Conservation (phyloP, 1,140 invertebrate species). For the Dryas iulia region DNA sequence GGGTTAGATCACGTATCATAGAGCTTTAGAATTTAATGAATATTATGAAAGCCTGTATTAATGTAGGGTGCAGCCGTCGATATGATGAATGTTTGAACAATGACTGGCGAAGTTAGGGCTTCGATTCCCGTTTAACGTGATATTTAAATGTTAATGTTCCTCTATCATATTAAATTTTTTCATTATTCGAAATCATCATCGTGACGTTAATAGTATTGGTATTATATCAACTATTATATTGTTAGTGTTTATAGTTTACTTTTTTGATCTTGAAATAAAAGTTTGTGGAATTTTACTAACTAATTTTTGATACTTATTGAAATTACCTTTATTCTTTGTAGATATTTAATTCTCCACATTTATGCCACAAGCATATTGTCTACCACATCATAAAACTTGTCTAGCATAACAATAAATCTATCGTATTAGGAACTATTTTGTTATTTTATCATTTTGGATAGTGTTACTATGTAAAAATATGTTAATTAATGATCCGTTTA, state of each 20-base stretch:
- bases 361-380: background rate
- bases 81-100: constrained; percentile 66
- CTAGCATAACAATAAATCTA: background rate
- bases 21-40: constrained; percentile 72
- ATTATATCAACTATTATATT: background rate
- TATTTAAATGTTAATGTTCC: constrained; percentile 41
- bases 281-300: too few species aligned
- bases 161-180: background rate
- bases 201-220: background rate
- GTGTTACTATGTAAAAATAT: background rate
- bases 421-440: background rate
- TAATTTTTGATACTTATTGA: too few species aligned
- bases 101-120: constrained; percentile 60
- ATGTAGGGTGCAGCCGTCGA: constrained; percentile 65
- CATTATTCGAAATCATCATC: background rate
- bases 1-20: constrained; percentile 52
- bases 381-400: background rate
- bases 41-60: constrained; percentile 71
- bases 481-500: background rate
- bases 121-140: constrained; percentile 58
- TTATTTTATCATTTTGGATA: background rate
- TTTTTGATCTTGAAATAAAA: too few species aligned
- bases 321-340: too few species aligned
- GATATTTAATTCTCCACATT: too few species aligned
- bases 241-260: background rate